Base-by-base conservation (phyloP, 2,888 invertebrate genomes). In the Harpalus rubripes region DNA sequence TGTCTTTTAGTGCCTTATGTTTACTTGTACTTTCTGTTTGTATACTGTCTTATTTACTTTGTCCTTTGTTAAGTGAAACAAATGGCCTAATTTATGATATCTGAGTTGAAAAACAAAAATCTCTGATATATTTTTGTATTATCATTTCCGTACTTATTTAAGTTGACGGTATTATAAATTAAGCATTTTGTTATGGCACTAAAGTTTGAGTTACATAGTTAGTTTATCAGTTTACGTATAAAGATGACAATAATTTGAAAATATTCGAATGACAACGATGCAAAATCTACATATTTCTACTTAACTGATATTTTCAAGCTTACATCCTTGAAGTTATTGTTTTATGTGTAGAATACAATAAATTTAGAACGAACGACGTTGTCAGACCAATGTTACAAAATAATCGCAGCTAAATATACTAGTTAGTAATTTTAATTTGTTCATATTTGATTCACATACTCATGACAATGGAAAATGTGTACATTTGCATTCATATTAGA, bases 371-470 rank as follows among this genome's bases (percentile, higher is more conserved):
- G 72, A 82, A 83, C 59, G 59, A 72, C 83, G 83, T 83, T 84
- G 84, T 84, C 84, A 78, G 84, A 84, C 84, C 84, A 84, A 84
- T 65, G 78, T 84, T 84, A 78, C 65, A 84, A 52, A 78, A 84
- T 84, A 84, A 74, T 76, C 76, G 61, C 72, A 81, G 44, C 81
- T 58, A 65, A 81, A 81, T 63, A 72, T 68, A 44, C 65, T 63
- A 81, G n/a, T 22, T 81, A 81, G 72, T 32, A 52, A 39, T 72
- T 72, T 81, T 68, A 26, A 81, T 81, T 81, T 81, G 61, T 80
- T 61, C 58, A 81, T 81, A 59, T 63, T 81, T 32, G 58, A 68
- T 44, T 72, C 56, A 26, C 59, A 68, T 72, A 63, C 16, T 16
- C 41, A 61, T 65, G 15, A 52, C 18, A 72, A 72, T 81, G 81